Evolutionary conservation across 2,888 invertebrate genomes (phyloP), one percentile per base, ranked within the genome.

Genomic region (Calephelis perditalis): DNA sequence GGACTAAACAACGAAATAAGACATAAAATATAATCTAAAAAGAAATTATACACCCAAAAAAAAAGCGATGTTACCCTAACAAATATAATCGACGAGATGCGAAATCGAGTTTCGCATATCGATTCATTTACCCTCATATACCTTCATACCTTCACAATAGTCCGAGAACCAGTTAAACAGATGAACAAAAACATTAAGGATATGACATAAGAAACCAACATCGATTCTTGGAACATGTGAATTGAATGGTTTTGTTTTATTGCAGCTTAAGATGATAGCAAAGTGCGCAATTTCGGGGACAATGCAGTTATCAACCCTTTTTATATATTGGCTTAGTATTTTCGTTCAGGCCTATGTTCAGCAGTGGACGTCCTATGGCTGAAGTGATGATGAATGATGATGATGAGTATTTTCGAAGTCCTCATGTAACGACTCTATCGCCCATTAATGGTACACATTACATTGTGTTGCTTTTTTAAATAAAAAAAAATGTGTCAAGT

Each of bases 121-220:
- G 60, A 61, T 58, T 61, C 56, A 61, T 62, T 61, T 61, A 60
- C 63, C 65, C 65, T 61, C 60, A 61, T 58, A 55, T 55, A 60
- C 56, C 37, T 56, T 56, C 56, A 60, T 59, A 26, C 15, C 44
- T 44, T 59, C 56, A 57, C 56, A 59, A 63, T 63, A 26, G 55
- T 46, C 47, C 43, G 49, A 59, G 47, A 49, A 49, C 47, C 47
- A 49, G 47, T 49, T 49, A 49, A 49, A 49, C 47, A 49, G 47
- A 49, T 49, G 47, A 49, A 49, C 49, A 69, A 70, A 68, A 68
- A 69, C 64, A 63, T 67, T 63, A 62, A 65, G 63, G 65, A 68
- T 67, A 70, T 69, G 70, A 67, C 68, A 69, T 66, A 70, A 68
- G 70, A 70, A 70, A 55, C 59, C 55, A 55, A 36, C 49, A 26